These are phyloP conservation scores for Deroptyus accipitrinus DNA, from an alignment of 2,113 vertebrate species.

Conservation along the genomic window DNA sequence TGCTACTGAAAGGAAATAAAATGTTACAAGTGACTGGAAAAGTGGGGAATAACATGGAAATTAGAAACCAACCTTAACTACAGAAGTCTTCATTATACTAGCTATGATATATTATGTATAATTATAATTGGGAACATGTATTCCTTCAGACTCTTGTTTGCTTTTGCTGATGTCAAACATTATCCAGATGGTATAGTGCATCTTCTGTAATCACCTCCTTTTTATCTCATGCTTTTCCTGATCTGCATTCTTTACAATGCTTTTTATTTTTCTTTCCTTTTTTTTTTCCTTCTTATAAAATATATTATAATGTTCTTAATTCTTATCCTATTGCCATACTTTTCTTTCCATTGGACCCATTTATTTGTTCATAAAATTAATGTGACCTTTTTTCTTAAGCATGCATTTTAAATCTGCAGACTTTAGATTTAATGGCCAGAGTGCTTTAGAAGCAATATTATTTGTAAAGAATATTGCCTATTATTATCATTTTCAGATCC, in stretches of 20 bases:
- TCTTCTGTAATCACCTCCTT: conserved; percentile 29
- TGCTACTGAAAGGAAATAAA: not conserved
- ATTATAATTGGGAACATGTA: not conserved
- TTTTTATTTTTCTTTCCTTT: accelerated
- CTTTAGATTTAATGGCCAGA: not conserved
- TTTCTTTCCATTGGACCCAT: not conserved
- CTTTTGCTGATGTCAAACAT: conserved; percentile 44
- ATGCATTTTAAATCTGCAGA: not conserved
- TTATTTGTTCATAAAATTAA: not conserved
- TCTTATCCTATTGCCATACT: not conserved
- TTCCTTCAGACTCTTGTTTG: conserved; percentile 30
- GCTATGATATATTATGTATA: not conserved
- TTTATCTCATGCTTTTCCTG: not conserved
- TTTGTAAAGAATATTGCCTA: not conserved
- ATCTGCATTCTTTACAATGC: not conserved
- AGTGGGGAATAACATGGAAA: not conserved
- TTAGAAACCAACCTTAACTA: not conserved
- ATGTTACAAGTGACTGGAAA: not conserved
- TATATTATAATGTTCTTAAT: not conserved
- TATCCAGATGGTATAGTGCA: conserved; percentile 9
- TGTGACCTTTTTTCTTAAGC: not conserved
- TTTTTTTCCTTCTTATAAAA: not conserved
- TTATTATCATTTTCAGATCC: not conserved
- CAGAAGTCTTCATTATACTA: not conserved
- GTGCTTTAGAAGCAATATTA: not conserved